Conservation (phyloP, 2,888 invertebrate genomes). For the Smittia sp. region DNA sequence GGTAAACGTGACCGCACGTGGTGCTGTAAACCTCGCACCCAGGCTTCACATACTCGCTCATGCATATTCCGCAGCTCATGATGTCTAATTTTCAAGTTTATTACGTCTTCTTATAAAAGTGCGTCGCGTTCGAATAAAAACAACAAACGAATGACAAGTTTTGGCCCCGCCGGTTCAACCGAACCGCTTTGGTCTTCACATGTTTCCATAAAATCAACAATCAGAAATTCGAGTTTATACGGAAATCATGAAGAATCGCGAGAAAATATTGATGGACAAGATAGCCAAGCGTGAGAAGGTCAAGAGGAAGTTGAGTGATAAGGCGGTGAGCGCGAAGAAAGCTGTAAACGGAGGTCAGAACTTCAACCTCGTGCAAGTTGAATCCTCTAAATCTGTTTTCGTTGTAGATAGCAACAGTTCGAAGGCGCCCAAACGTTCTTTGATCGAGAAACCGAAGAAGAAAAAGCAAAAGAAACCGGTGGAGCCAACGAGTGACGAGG, state of each 20-base stretch:
- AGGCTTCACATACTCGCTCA: too few species aligned
- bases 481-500: conserved; percentile 42
- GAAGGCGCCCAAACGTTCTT: background rate
- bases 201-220: too few species aligned
- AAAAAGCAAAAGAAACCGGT: conserved; percentile 44
- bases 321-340: conserved; percentile 40
- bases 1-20: too few species aligned
- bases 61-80: too few species aligned
- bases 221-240: too few species aligned
- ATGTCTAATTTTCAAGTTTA: too few species aligned
- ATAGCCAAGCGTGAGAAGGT: conserved; percentile 74
- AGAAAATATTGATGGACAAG: conserved; percentile 72
- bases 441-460: conserved; percentile 42
- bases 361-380: background rate
- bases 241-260: conserved; percentile 51
- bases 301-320: conserved; percentile 58
- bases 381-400: conserved; percentile 6
- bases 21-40: too few species aligned
- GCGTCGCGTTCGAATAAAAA: too few species aligned
- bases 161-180: too few species aligned
- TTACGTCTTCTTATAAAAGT: too few species aligned
- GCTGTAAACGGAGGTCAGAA: conserved; percentile 34
- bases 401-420: background rate
- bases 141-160: too few species aligned
- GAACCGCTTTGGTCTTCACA: too few species aligned